A percentile compares a stretch with the other conserved stretches of the same genome.
These are phyloP conservation scores for Julus scanicus DNA, from an alignment of 2,888 invertebrate species.

Conservation along the genomic window DNA sequence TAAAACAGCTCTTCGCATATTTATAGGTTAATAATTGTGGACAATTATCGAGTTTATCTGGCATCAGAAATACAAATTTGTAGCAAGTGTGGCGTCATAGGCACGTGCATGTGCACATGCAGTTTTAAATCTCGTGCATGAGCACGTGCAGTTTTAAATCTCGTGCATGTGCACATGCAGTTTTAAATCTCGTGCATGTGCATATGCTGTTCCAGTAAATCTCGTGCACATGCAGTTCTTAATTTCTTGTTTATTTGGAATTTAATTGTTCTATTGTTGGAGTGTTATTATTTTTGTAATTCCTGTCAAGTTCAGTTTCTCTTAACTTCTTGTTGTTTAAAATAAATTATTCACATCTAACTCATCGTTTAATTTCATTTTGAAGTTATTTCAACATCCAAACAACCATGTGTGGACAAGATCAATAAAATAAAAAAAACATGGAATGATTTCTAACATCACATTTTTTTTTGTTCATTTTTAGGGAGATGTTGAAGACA, in stretches of 20 bases:
- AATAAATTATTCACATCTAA: no score
- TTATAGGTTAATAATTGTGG: not conserved
- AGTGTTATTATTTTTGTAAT: no score
- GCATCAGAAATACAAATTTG: no score
- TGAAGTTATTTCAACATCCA: no score
- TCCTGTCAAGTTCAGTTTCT: no score
- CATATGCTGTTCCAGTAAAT: not conserved
- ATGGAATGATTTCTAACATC: not conserved
- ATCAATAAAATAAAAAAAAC: not conserved
- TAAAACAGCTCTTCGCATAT: not conserved
- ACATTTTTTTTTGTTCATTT: not conserved
- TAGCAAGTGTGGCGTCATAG: not conserved
- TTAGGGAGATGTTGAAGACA: slow-evolving; percentile 49
- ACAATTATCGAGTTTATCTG: not conserved
- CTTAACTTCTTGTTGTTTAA: no score
- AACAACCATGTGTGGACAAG: not conserved
- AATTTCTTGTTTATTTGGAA: no score
- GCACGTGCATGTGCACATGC: not conserved
- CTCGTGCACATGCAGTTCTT: not conserved
- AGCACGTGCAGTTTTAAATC: not conserved
- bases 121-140: not conserved
- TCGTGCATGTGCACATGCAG: not conserved
- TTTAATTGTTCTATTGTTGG: no score
- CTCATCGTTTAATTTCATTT: no score
- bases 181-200: not conserved